Percentiles rank a stretch among this genome's conserved stretches.
Evolutionary conservation across 2,797 vertebrate species (phyloP).

Genomic region (Scomberomorus guttatus): DNA sequence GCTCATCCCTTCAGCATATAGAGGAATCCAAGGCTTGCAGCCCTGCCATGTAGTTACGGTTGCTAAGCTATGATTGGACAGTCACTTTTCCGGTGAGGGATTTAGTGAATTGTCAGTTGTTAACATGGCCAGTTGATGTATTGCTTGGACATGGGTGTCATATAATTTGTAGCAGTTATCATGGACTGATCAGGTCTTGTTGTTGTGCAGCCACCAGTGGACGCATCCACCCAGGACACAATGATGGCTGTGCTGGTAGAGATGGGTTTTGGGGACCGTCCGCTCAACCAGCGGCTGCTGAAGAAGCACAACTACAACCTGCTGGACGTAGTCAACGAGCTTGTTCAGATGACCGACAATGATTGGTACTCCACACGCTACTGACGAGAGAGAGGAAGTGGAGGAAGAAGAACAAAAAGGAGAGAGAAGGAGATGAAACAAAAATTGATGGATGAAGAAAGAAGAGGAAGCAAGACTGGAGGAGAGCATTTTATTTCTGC

Average conservation of each 20-base stretch:
- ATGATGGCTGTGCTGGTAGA: constrained; percentile 93
- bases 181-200: constrained; percentile 2
- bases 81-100: neutral
- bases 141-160: neutral
- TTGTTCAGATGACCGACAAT: constrained; percentile 91
- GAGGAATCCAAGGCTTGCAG: neutral
- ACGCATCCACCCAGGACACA: constrained; percentile 89
- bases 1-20: neutral
- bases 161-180: neutral
- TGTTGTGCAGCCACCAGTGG: constrained; percentile 79
- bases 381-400: constrained; percentile 71
- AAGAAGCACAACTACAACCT: constrained; percentile 92
- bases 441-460: neutral
- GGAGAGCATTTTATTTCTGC: constrained; percentile 5
- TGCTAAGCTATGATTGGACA: neutral
- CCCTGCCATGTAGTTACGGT: no score
- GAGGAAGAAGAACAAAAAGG: neutral
- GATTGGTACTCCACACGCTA: constrained; percentile 92
- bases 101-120: neutral
- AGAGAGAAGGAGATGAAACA: constrained; percentile 2
- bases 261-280: constrained; percentile 95
- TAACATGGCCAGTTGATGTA: neutral
- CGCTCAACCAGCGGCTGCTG: constrained; percentile 90
- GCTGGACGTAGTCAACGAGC: constrained; percentile 93
- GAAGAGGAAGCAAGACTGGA: neutral